Conservation (phyloP, 2,797 vertebrate genomes). For the Eurystomus glaucurus region DNA sequence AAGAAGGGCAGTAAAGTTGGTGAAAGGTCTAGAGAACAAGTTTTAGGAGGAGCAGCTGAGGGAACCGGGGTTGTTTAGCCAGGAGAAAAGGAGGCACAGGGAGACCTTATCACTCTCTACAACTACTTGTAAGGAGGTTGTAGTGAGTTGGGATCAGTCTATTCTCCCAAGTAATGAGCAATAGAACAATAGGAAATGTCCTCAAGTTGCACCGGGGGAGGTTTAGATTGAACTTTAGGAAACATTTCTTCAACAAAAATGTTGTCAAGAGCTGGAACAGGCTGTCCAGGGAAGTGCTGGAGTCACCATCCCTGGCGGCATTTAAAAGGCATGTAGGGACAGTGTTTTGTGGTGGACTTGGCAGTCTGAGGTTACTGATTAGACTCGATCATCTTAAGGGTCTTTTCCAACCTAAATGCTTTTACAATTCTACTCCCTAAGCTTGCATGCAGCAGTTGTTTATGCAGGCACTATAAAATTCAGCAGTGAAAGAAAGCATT, state of each 20-base stretch:
- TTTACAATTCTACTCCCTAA: neutral
- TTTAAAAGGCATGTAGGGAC: neutral
- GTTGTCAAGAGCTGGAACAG: neutral
- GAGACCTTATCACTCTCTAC: rapidly evolving
- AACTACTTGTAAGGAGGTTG: rapidly evolving
- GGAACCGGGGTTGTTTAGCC: rapidly evolving
- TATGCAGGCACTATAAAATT: neutral
- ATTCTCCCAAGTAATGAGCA: neutral
- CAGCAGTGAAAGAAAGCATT: neutral
- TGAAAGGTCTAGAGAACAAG: neutral
- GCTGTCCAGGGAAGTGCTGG: neutral
- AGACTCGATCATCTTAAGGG: neutral
- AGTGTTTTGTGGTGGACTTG: neutral
- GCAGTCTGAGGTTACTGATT: neutral
- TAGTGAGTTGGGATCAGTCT: rapidly evolving
- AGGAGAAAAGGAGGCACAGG: neutral
- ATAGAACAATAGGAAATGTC: neutral
- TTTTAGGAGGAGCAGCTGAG: neutral
- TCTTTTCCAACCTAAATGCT: neutral
- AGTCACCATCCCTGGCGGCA: neutral
- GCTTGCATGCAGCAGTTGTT: neutral
- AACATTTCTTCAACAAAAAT: neutral
- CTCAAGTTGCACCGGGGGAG: rapidly evolving
- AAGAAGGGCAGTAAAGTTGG: rapidly evolving
- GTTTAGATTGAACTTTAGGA: neutral